A percentile compares a stretch with the other conserved stretches of the same genome.
Conservation (phyloP, 2,113 vertebrate species). For the Australoheros scitulus region DNA sequence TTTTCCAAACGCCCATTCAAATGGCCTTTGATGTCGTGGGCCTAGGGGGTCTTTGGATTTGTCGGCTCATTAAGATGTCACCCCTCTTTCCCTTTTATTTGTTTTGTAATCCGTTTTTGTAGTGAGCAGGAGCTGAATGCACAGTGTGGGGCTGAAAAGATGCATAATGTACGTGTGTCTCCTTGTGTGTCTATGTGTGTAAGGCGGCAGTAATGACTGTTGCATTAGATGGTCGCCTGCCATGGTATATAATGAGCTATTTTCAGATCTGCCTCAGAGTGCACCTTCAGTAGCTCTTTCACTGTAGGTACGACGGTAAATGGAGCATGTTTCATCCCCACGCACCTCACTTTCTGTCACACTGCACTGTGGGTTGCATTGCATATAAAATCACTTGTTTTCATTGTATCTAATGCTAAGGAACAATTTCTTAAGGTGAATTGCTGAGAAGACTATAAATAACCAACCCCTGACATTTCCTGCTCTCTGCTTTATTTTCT, state of each 20-base stretch:
- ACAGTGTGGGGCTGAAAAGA: constrained; percentile 31
- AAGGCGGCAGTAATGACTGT: constrained; percentile 47
- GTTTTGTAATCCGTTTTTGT: constrained; percentile 73
- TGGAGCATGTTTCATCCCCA: constrained; percentile 19
- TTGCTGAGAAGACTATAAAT: constrained; percentile 50
- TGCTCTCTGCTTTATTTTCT: neutral
- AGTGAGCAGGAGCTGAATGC: constrained; percentile 39
- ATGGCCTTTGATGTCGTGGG: constrained; percentile 72
- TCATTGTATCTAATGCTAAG: neutral
- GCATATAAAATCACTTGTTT: constrained; percentile 34
- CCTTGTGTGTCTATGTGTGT: constrained; percentile 6
- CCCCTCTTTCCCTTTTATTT: constrained; percentile 70
- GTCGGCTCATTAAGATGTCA: constrained; percentile 80
- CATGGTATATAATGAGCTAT: constrained; percentile 67
- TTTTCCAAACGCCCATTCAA: constrained; percentile 72
- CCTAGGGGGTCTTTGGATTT: constrained; percentile 69
- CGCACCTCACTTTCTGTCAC: constrained; percentile 22
- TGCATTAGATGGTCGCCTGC: constrained; percentile 42
- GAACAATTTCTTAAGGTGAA: neutral
- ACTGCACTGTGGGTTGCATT: neutral
- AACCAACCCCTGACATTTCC: constrained; percentile 35
- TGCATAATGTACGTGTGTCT: constrained; percentile 42
- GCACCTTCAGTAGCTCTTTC: constrained; percentile 35
- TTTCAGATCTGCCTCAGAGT: constrained; percentile 53
- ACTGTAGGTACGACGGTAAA: constrained; percentile 40